These are phyloP conservation scores for Hoplias malabaricus DNA, from an alignment of 2,113 vertebrate genomes.

Conservation along the genomic window DNA sequence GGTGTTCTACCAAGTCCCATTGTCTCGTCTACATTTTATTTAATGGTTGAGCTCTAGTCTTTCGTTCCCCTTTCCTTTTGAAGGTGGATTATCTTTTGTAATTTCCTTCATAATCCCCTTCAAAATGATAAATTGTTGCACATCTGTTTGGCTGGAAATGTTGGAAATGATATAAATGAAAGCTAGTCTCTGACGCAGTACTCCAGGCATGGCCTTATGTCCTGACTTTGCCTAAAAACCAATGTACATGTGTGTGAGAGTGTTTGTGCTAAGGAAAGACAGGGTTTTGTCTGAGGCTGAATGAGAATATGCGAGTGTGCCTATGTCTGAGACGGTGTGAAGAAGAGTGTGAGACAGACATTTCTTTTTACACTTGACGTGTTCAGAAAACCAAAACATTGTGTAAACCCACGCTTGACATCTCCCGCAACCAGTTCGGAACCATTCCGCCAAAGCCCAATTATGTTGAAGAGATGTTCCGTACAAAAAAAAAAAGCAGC, in stretches of 20 bases:
- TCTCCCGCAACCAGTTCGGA: constrained; percentile 16
- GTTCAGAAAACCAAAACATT: constrained; percentile 43
- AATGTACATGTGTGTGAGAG: constrained; percentile 9
- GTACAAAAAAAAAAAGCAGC: constrained; percentile 31
- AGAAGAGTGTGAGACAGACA: neutral
- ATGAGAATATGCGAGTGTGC: constrained; percentile 11
- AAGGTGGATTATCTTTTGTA: too few species aligned
- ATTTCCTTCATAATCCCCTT: too few species aligned
- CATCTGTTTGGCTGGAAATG: too few species aligned
- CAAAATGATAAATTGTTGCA: too few species aligned
- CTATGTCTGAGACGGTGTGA: constrained; percentile 13
- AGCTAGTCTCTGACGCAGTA: too few species aligned
- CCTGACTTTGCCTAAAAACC: neutral
- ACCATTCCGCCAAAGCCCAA: constrained; percentile 16
- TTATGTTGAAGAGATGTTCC: constrained; percentile 41
- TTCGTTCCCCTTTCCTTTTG: too few species aligned
- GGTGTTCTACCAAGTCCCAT: too few species aligned
- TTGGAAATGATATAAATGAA: too few species aligned
- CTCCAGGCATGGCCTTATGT: neutral
- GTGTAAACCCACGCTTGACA: constrained; percentile 34
- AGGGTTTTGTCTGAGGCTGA: neutral
- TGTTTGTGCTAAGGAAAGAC: neutral
- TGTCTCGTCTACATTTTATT: too few species aligned
- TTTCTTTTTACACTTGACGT: constrained; percentile 35
- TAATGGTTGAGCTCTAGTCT: too few species aligned